Evolutionary conservation across 1,140 invertebrate species (phyloP), one percentile per base, ranked within the genome.

Genomic region (Dinoponera quadriceps): DNA sequence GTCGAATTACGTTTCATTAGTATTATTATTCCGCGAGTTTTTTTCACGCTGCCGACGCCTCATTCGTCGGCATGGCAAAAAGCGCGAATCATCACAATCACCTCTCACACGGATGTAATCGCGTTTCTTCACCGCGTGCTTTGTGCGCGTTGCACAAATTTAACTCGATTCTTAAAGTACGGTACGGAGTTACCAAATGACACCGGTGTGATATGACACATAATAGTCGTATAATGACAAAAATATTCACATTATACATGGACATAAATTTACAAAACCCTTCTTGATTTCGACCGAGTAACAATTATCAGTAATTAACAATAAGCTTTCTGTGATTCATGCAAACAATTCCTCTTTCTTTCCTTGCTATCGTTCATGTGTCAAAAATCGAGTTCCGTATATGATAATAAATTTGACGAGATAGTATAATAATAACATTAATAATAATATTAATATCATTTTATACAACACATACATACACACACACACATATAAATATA

Each of bases 1-100:
- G 33, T 78, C 75, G 49, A 78, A 78, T 78, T 77, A 78, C 33
- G 69, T 22, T 78, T 69, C 27, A 78, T 78, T 55, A 78, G 33
- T 78, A 78, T 78, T 55, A 78, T 78, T 78, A 78, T 55, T 69
- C 57, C 49, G 20, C 63, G 16, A 44, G 29, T n/a, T 16, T 20
- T 68, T 55, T 27, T 68, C 49, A 9, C 63, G 20, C n/a, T 33
- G 62, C 62, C 48, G 27, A 65, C 20, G 20, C 16, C 29, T 78
- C n/a, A 55, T 68, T 63, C n/a, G 25, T 3, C 63, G 33, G 22
- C 20, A 33, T n/a, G 14, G 16, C 29, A 55, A 78, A 78, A 68
- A 68, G 13, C 68, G 49, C 62, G 20, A n/a, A 66, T 66, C 62
- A 68, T 54, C 27, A 18, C 29, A 9, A 27, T 9, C 29, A 9